A percentile compares a stretch with the other conserved stretches of the same genome.
phyloP scores from a whole-genome alignment of 2,888 invertebrate species.

The Lepidocyrtinus sp. region DNA sequence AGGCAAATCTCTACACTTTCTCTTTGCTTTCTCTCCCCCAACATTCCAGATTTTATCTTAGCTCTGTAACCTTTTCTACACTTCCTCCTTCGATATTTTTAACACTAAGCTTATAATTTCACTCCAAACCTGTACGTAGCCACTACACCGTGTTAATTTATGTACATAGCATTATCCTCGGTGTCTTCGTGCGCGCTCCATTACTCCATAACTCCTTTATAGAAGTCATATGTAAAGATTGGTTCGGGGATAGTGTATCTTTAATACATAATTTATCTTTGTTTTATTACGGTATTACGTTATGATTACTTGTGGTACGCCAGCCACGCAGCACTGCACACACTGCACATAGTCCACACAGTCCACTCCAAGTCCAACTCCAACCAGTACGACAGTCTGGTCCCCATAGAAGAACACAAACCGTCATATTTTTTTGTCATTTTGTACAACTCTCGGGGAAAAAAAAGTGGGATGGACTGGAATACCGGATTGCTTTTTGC shows the following conservation, averaged over 20 bases:
- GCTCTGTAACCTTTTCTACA: not conserved
- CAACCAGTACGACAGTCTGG: too few relatives aligned
- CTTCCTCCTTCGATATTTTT: not conserved
- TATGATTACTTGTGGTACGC: not conserved
- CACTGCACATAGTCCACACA: too few relatives aligned
- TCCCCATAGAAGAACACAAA: too few relatives aligned
- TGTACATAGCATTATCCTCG: not conserved
- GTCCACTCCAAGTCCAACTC: too few relatives aligned
- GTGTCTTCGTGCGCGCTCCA: not conserved
- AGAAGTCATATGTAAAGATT: not conserved
- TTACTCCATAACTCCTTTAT: not conserved
- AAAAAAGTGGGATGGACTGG: not conserved
- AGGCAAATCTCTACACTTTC: not conserved
- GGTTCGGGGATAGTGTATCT: not conserved
- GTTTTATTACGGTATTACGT: not conserved
- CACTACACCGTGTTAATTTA: not conserved
- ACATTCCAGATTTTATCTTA: not conserved
- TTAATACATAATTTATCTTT: not conserved
- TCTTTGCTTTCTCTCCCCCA: not conserved
- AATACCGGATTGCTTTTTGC: not conserved
- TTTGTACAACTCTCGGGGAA: not conserved
- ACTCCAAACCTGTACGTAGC: not conserved
- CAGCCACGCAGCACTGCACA: too few relatives aligned
- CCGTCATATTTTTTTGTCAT: not conserved
- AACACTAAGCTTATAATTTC: not conserved